Evolutionary conservation across 2,888 invertebrate species (phyloP), one percentile per base, ranked within the genome.

Genomic region (Rhogogaster chlorosoma): DNA sequence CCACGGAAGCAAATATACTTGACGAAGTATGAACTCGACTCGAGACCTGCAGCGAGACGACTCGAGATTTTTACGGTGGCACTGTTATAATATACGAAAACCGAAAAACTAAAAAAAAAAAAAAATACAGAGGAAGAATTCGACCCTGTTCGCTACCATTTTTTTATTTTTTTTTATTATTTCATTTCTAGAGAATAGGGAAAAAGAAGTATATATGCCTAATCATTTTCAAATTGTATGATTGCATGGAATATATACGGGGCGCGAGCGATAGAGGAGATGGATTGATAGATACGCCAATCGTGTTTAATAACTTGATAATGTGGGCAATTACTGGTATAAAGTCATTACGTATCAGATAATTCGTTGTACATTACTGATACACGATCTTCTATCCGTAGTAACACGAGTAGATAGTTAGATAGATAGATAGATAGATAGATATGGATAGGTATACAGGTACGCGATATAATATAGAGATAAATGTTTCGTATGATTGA

Each of bases 281-380:
- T 70, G 32, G 73, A 42, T 42, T 32, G 73, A 42, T 42, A 73
- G 15, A 32, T 26, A 77, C 77, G 49, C 53, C 57, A 61, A 57
- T 61, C n/a, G 57, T 36, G 61, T 57, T 80, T 80, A 80, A 80
- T 80, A 80, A 80, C 64, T 83, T 45, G 82, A 83, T 42, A 67
- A 83, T 83, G 64, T 42, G 82, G 22, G 45, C 45, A 67, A 83
- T 83, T 45, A 83, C 45, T 42, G 26, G 26, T 15, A 67, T 18
- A 67, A 67, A 83, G 42, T 83, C 45, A 83, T 67, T 83, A 45
- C 26, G 67, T 83, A 67, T 67, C 82, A 67, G 82, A 64, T 83
- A 83, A 83, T 83, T 83, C 67, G 82, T 45, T 83, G 67, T 80
- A 61, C 80, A 67, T 71, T 71, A 42, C 42, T 42, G 22, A 42